Percentiles rank a stretch among this genome's conserved stretches.
phyloP scores from a whole-genome alignment of 2,113 vertebrate genomes.

The Theristicus caerulescens region DNA sequence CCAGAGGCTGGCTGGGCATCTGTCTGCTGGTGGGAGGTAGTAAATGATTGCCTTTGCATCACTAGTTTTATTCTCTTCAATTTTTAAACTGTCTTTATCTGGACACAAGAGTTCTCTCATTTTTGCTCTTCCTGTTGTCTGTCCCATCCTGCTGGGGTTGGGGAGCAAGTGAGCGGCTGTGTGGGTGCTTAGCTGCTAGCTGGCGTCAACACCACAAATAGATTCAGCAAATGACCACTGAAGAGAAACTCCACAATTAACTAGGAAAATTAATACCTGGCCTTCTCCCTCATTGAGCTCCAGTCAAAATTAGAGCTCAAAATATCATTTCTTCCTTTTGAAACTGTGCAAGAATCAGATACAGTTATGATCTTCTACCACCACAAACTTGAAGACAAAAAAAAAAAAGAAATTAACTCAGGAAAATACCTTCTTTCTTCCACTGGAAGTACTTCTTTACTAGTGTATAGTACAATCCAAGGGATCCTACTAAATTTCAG shows the following conservation, averaged over 20 bases:
- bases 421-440: neutral
- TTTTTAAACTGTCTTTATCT: neutral
- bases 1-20: neutral
- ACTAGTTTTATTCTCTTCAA: neutral
- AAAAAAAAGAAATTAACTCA: neutral
- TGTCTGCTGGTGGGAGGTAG: neutral
- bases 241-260: neutral
- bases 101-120: neutral
- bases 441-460: neutral
- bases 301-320: neutral
- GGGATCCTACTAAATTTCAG: neutral
- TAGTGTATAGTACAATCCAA: neutral
- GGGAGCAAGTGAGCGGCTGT: rapidly evolving
- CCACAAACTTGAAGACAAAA: neutral
- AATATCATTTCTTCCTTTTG: neutral
- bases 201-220: neutral
- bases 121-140: neutral
- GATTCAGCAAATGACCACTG: neutral
- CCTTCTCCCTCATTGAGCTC: neutral
- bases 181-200: neutral
- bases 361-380: neutral
- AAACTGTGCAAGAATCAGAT: neutral
- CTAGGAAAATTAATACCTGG: neutral
- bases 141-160: neutral
- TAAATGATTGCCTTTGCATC: neutral